Evolutionary conservation across 2,888 invertebrate species (phyloP), one percentile per base, ranked within the genome.

Genomic region (Drosophila peninsularis): DNA sequence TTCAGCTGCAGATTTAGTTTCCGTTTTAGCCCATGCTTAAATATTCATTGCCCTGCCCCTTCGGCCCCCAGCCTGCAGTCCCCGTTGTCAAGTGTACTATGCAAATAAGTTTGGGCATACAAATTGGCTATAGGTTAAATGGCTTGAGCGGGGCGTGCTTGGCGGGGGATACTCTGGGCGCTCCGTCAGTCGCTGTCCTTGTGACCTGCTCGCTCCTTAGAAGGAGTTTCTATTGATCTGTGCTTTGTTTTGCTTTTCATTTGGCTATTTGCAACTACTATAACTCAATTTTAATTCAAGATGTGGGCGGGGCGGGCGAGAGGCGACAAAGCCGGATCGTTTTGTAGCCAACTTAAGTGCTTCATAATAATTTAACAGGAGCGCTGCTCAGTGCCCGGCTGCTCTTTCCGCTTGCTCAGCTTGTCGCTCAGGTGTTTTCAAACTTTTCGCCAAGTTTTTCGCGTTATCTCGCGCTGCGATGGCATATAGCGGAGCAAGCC

Each of bases 91-190:
- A 75, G 79, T 75, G 62, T 64, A 34, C 67, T 73, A 88, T 87
- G 83, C 89, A 84, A 84, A 84, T 89, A 81, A 78, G 88, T 81
- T 88, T 80, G 84, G 79, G 72, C 89, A 83, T 72, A 86, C 87
- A 83, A 83, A 83, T 83, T 83, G 83, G 87, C 83, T 78, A 88
- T 80, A 71, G 62, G 80, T 54, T 68, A 68, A 77, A 79, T 61
- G 61, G 64, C 65, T 60, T 78, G 7, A 32, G 52, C 32, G 14
- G 47, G 45, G 50, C 27, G 30, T 30, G 30, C 10, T 37, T 24
- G 49, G 37, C 32, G 49, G 37, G 37, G 42, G 19, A 21, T 14
- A 24, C 49, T 34, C 11, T 21, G 34, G 24, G 30, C 17, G 11
- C 50, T 41, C 37, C 13, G 37, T 21, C 14, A 21, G 13, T 14